Base-by-base conservation (phyloP, 2,113 vertebrate genomes). In the Vulpes lagopus region DNA sequence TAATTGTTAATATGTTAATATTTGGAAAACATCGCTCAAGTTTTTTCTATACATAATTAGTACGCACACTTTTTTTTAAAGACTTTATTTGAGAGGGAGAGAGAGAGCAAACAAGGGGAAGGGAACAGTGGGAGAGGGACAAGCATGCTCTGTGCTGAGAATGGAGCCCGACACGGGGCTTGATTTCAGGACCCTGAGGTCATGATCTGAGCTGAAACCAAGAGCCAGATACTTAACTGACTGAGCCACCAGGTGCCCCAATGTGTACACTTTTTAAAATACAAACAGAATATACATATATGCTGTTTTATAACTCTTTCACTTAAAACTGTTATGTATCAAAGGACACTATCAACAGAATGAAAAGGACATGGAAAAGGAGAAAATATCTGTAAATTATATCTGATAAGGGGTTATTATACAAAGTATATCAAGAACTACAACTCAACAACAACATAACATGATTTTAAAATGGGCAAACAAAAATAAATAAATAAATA, bases 381-480 rank as follows among this genome's bases (percentile, higher is more conserved):
- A 84, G 64, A 55, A 89, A 73, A 64, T 89, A 82, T 43, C 51
- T 89, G 2, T n/a, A 82, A 74, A 82, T 49, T 35, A 38, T 55
- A 91, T 80, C 20, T 65, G 23, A 91, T 38, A 67, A 65, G 12
- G 30, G 16, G 51, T 51, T 80, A 88, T 88, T 27, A 69, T 20
- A 15, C 7, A 80, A 10, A 90, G 38, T 30, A 79, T 25, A 73
- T 27, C 73, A 59, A 62, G 30, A 93, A 74, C 32, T 88, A 89
- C 7, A 88, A 80, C 38, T 94, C n/a, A n/a, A n/a, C 32, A 55
- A 82, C 32, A 92, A 83, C 83, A 83, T 92, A 65, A 85, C 27
- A 43, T 32, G 30, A 67, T 32, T 32, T 67, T 32, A 30, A 65
- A 65, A 65, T 32, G 64, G 64, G 62, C 62, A 64, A 64, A 64